A percentile compares a stretch with the other conserved stretches of the same genome.
Conservation (phyloP, 2,888 invertebrate species). For the Odontothrips loti region DNA sequence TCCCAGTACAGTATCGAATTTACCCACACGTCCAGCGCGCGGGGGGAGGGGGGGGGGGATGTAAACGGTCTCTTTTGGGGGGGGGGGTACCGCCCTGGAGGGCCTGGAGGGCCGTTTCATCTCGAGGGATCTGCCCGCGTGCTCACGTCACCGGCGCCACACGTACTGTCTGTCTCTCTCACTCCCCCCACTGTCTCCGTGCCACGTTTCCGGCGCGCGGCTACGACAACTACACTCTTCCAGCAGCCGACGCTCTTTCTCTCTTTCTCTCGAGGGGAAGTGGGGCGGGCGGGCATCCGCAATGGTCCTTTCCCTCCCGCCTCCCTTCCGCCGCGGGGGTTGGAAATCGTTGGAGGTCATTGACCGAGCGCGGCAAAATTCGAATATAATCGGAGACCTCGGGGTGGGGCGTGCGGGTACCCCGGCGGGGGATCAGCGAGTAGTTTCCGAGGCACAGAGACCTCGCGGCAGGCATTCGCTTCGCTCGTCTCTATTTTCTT, state of each 20-base stretch:
- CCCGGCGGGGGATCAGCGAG: too few relatives aligned
- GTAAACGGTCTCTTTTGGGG: too few relatives aligned
- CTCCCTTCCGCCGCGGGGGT: too few relatives aligned
- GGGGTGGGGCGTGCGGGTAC: too few relatives aligned
- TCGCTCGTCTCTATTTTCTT: too few relatives aligned
- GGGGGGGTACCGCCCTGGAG: not conserved
- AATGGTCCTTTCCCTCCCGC: too few relatives aligned
- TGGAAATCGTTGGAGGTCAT: not conserved
- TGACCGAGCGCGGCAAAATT: not conserved
- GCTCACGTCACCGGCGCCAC: slow-evolving; percentile 14
- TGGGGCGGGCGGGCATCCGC: not conserved
- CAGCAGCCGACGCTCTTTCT: not conserved
- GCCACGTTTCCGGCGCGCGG: not conserved
- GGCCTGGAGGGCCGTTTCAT: not conserved
- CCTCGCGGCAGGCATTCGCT: too few relatives aligned
- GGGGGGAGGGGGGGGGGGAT: too few relatives aligned
- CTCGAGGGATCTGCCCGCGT: not conserved
- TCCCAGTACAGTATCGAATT: too few relatives aligned
- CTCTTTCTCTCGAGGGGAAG: not conserved
- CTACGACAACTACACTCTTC: not conserved
- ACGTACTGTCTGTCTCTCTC: not conserved
- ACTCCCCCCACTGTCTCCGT: too few relatives aligned
- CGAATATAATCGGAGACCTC: not conserved
- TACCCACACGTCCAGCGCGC: too few relatives aligned
- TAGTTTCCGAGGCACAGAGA: too few relatives aligned